Base-by-base conservation (phyloP, 2,888 invertebrate species). In the Rhogogaster chlorosoma region DNA sequence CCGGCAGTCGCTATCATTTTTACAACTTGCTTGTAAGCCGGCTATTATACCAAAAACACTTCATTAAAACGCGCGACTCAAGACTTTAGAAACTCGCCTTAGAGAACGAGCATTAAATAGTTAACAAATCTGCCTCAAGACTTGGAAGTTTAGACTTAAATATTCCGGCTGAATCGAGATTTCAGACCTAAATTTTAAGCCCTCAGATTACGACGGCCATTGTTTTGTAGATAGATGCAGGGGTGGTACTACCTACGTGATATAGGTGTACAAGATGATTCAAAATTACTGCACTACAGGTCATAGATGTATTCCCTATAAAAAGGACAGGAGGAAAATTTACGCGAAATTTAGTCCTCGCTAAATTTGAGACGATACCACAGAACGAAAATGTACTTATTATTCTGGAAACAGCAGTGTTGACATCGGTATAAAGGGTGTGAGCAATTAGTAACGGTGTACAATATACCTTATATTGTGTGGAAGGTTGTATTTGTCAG, bases 101-200 rank as follows among this genome's bases (percentile, higher is more conserved):
- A 73, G 22, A 70, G n/a, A 75, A 77, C 29, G 18, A 26, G 53
- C 53, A 49, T 77, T 77, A 53, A 77, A 32, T 77, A 77, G 77
- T 77, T 29, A 77, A 77, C 77, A 49, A 77, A 77, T 77, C 77
- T 32, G 49, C 49, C 77, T 77, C 49, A 9, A 77, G 77, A 29
- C 49, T 77, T 53, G n/a, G 29, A 49, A 77, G 45, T 49, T 49
- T 29, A 12, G 49, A 49, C 75, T 49, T 49, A 29, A 49, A 75
- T 42, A 26, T 75, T 75, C 49, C 29, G 42, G 29, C 29, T 26
- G 45, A 53, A 75, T 75, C 75, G 49, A 75, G 49, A 49, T 49
- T 18, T 49, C 29, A 49, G 38, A 22, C 38, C 42, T 42, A 73
- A 73, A 73, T 73, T 73, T 73, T 42, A 73, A 73, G 26, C 42